A percentile compares a stretch with the other conserved stretches of the same genome.
Conservation (phyloP, 2,797 vertebrate genomes). For the Peromyscus eremicus region DNA sequence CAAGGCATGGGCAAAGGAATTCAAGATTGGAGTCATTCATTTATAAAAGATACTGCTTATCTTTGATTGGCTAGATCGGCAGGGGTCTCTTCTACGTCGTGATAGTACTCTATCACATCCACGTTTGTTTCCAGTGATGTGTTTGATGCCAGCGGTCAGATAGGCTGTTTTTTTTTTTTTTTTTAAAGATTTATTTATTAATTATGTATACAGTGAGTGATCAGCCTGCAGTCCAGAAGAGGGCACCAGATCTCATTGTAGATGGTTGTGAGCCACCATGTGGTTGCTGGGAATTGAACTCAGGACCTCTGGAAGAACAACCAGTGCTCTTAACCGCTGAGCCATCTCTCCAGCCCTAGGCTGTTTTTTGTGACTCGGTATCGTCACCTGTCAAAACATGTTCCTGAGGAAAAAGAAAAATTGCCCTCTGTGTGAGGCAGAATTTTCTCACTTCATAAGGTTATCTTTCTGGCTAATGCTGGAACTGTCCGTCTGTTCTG, state of each 20-base stretch:
- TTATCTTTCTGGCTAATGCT: background rate
- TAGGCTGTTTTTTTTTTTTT: too few species aligned
- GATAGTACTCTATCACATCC: background rate
- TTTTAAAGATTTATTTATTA: too few species aligned
- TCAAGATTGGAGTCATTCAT: background rate
- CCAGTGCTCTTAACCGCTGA: too few species aligned
- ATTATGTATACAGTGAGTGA: too few species aligned
- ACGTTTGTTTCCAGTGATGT: conserved; percentile 1
- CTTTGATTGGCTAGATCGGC: background rate
- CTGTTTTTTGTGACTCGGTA: background rate
- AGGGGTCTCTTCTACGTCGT: background rate
- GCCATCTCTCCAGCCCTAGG: too few species aligned
- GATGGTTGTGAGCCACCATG: too few species aligned
- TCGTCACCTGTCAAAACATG: background rate
- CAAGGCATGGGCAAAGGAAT: background rate
- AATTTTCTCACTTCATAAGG: conserved; percentile 46
- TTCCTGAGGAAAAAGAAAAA: background rate
- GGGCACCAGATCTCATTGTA: too few species aligned
- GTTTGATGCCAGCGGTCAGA: background rate
- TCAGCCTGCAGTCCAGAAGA: too few species aligned
- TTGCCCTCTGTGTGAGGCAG: background rate
- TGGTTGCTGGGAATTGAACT: too few species aligned
- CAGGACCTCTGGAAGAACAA: too few species aligned
- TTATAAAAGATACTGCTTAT: background rate
- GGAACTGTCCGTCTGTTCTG: background rate